These are phyloP conservation scores for Escarpia spicata DNA, from an alignment of 2,888 invertebrate species.

Conservation along the genomic window DNA sequence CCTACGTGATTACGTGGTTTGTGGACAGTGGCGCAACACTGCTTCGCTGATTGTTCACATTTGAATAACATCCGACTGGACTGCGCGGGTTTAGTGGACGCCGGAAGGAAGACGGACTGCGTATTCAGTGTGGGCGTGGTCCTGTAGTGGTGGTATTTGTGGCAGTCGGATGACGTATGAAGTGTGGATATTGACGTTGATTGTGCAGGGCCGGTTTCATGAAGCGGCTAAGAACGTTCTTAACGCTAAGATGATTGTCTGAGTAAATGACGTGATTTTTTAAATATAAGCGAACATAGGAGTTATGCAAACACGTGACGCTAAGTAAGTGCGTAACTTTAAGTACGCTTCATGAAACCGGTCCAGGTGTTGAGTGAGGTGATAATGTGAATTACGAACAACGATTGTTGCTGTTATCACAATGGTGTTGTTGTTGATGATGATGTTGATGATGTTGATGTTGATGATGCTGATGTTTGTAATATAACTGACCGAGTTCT, in stretches of 20 bases:
- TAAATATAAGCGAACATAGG: too few species aligned
- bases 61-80: background rate
- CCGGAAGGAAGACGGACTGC: background rate
- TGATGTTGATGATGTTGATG: background rate
- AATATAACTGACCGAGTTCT: background rate
- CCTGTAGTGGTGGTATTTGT: too few species aligned
- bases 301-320: too few species aligned
- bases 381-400: background rate
- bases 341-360: too few species aligned
- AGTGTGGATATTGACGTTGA: background rate
- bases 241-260: too few species aligned
- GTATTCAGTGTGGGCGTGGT: background rate
- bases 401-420: background rate
- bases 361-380: background rate
- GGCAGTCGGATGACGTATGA: too few species aligned
- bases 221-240: too few species aligned
- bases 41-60: background rate
- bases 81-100: background rate
- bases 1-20: background rate
- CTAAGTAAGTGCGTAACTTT: too few species aligned
- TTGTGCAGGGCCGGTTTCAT: background rate
- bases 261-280: too few species aligned
- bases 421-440: background rate
- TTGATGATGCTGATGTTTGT: background rate
- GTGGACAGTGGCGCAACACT: background rate